Evolutionary conservation across 2,113 vertebrate genomes (phyloP), one percentile per base, ranked within the genome.

Genomic region (Dicaeum eximium): DNA sequence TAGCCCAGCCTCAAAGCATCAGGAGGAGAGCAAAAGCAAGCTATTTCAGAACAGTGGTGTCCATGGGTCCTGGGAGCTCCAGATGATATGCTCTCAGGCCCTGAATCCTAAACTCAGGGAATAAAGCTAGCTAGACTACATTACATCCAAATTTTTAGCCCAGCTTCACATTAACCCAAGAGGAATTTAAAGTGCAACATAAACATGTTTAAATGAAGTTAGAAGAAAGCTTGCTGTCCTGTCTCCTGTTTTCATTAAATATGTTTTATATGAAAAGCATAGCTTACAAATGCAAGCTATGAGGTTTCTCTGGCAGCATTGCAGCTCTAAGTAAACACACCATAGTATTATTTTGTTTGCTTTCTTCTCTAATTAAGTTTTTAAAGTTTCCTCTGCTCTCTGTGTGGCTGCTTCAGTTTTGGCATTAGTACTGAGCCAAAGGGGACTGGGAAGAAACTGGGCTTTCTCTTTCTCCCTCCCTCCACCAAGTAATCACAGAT

Each of bases 281-380:
- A 90, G 95, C 97, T 95, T 92, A 95, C 95, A 97, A 97, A 96
- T 97, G 94, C 93, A 97, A 90, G 95, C 96, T 96, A 24, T 98
- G 98, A 58, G 97, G 97, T 98, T 98, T 98, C 91, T 94, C 97
- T 97, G 97, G 97, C 95, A 95, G 86, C 75, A 83, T 47, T 92
- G 88, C 84, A 95, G 92, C 86, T 96, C 95, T 96, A 81, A 97
- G 97, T 97, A 97, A 98, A 98, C 93, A 95, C 93, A 89, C 94
- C 91, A 86, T 96, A 96, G 90, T 97, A 96, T 97, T 98, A 97
- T 98, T 98, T 97, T 97, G 96, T 97, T 98, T 98, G 96, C 95
- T 97, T 98, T 98, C 94, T 95, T 78, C 94, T 94, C 93, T 98
- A 98, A 98, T 98, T 97, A 98, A 95, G 90, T 97, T 97, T 98